phyloP scores from a whole-genome alignment of 2,797 vertebrate species.

The Neosilurus mollespiculum region DNA sequence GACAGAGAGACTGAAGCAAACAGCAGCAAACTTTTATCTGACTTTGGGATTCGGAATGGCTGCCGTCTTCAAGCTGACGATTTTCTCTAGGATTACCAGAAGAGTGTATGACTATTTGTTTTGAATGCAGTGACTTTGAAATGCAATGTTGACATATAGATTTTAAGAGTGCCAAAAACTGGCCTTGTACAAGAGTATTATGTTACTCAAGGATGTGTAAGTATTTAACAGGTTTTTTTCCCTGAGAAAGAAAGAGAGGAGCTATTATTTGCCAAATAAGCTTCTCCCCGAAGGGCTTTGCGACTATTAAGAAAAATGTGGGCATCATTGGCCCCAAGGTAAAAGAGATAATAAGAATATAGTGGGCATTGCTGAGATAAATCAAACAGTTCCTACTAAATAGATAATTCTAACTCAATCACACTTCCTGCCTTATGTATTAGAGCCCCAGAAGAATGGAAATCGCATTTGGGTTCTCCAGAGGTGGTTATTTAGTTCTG shows the following conservation, averaged over 20 bases:
- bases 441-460: slow-evolving; percentile 10
- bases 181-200: neutral
- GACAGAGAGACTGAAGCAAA: slow-evolving; percentile 73
- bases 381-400: slow-evolving; percentile 1
- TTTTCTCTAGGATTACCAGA: slow-evolving; percentile 90
- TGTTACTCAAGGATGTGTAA: neutral
- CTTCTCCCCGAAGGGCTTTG: neutral
- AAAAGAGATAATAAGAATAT: slow-evolving; percentile 18
- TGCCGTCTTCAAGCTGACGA: slow-evolving; percentile 92
- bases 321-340: neutral
- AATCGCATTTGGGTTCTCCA: neutral
- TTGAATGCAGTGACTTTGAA: neutral
- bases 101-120: neutral
- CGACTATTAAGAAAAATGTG: slow-evolving; percentile 23
- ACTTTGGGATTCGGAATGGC: slow-evolving; percentile 95
- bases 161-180: neutral
- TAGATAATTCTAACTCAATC: slow-evolving; percentile 20
- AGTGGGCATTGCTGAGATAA: neutral
- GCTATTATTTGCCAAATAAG: slow-evolving; percentile 25
- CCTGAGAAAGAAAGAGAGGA: neutral
- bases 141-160: neutral
- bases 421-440: slow-evolving; percentile 11
- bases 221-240: neutral
- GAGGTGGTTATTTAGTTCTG: slow-evolving; percentile 20
- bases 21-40: slow-evolving; percentile 87